Base-by-base conservation (phyloP, 92 coral and sea anemone genomes). In the Epizoanthus stellaris region DNA sequence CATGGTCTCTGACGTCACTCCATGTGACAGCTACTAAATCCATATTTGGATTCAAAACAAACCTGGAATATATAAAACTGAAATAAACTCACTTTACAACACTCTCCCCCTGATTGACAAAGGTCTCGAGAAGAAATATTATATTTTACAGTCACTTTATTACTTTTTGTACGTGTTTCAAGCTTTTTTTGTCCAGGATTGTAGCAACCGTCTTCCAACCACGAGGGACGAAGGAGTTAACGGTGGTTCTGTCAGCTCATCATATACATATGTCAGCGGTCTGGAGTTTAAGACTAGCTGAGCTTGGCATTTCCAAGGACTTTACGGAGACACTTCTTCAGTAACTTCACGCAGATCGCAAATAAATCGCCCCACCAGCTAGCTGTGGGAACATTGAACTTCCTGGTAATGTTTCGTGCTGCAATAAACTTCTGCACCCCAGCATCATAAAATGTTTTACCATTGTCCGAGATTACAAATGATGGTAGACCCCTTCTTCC, bases 351-450 rank as follows among this genome's bases (percentile, higher is more conserved):
- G 62, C 80, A 88, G 23, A 84, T 76, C 62, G 77, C 82, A 20
- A 84, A 88, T 36, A 88, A 84, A 23, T 86, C 91, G 0, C 91
- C 88, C 85, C 91, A 76, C 86, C 86, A 85, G 74, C 91, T 84
- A 6, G 87, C 86, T 43, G 86, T 73, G 59, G 84, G 68, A 14
- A 75, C 88, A 59, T 85, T 74, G 67, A 82, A 68, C 61, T 85
- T 85, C 88, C 88, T 74, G 61, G 56, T 4, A 49, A 85, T 85
- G 66, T 85, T 67, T 25, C 13, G 76, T 67, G 77, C 36, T 11
- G 82, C 57, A 62, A 39, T n/a, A 75, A 85, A 85, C 20, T 39
- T 73, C 73, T 85, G 49, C 15, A 85, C 74, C 56, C 81, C 21
- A 14, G 82, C 75, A 85, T 85, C 88, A 66, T 61, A 67, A 15